phyloP scores from a whole-genome alignment of 2,797 vertebrate genomes.

The Threskiornis aethiopicus region DNA sequence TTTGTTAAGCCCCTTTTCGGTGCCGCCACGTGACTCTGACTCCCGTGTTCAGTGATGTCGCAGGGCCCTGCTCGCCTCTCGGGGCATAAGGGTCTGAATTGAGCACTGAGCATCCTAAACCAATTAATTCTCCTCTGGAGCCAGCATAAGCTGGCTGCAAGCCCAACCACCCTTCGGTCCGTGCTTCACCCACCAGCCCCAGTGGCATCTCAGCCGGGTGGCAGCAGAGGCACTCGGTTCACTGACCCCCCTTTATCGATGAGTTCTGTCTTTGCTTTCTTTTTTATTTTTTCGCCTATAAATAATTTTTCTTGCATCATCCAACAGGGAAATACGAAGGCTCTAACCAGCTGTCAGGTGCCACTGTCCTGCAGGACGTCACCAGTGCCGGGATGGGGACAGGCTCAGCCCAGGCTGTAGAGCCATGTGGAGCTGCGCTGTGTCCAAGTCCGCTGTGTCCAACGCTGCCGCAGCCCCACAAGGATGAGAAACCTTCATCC shows the following conservation, averaged over 20 bases:
- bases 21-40: neutral
- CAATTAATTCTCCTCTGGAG: neutral
- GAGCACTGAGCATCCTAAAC: neutral
- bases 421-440: rapidly evolving
- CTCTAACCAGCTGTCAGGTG: neutral
- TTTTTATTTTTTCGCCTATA: neutral
- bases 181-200: rapidly evolving
- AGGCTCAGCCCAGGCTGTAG: neutral
- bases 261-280: neutral
- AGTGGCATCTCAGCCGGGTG: neutral
- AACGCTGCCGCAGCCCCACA: rapidly evolving
- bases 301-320: neutral
- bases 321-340: neutral
- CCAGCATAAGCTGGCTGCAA: neutral
- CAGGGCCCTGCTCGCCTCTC: rapidly evolving
- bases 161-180: neutral
- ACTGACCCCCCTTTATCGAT: rapidly evolving
- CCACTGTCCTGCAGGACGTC: neutral
- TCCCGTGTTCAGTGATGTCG: neutral
- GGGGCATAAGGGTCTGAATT: neutral
- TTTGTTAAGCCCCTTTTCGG: neutral
- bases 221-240: neutral
- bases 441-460: neutral
- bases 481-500: neutral
- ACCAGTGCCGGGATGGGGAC: neutral